Base-by-base conservation (phyloP, 1,140 invertebrate species). In the Drosophila ficusphila region DNA sequence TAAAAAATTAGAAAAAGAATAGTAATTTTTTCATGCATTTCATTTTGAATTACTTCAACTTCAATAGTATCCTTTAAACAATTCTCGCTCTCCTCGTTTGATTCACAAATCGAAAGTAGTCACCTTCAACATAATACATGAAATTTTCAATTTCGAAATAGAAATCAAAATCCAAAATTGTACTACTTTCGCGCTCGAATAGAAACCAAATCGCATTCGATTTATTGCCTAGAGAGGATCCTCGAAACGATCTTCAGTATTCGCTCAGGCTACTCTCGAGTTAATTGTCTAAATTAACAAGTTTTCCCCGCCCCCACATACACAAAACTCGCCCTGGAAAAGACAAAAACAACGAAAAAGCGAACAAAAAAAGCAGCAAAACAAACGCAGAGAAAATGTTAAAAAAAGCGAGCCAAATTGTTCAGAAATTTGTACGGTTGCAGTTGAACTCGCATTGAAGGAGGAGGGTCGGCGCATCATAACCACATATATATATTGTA, bases 351-450 rank as follows among this genome's bases (percentile, higher is more conserved):
- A 25, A 61, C 42, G 12, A 41, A 41, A 41, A 31, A 56, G n/a
- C 11, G 21, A 25, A 25, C 11, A 16, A 46, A 25, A 67, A 61
- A 47, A 47, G 2, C 9, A 38, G 19, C 33, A 49, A 61, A 76
- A 72, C 23, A 27, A 73, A 69, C 31, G 18, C 25, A 39, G 54
- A 51, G 56, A 76, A 76, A 77, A 81, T 81, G 78, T 81, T 77
- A 72, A 58, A 79, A 85, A 62, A 76, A 58, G 56, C 41, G 25
- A 71, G 62, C 81, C 64, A 79, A 71, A 79, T 83, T 83, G 60
- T 54, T 51, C 44, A 86, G 70, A 67, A 58, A 71, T 47, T 76
- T 64, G 76, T 76, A 71, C 46, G 61, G 61, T 79, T 83, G 81
- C 78, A 51, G 44, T 74, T 83, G 74, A 74, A 74, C 39, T 69